Percentiles rank a stretch among this genome's conserved stretches.
Conservation (phyloP, 53 echinoderm and acorn worm genomes). For the Zoroaster sp. region DNA sequence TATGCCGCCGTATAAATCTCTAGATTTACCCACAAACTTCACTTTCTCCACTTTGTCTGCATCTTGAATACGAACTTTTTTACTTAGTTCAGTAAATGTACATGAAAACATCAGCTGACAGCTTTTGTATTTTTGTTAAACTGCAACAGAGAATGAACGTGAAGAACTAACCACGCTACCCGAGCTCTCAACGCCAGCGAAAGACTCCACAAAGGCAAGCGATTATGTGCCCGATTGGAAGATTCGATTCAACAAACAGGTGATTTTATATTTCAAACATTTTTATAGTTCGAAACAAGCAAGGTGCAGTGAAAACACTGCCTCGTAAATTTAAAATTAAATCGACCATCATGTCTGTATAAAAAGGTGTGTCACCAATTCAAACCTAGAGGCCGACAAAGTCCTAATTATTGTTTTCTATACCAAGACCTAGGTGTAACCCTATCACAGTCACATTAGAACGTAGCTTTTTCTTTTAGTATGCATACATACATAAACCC, state of each 20-base stretch:
- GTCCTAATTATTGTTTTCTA: not conserved
- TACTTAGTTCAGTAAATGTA: too few relatives aligned
- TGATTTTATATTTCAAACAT: not conserved
- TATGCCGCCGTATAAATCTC: too few relatives aligned
- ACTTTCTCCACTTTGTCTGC: not conserved
- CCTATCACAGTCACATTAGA: not conserved
- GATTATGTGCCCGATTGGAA: not conserved
- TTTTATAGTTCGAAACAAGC: not conserved
- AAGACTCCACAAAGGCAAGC: not conserved
- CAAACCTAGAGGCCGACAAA: too few relatives aligned
- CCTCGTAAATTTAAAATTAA: not conserved
- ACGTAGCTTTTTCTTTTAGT: not conserved
- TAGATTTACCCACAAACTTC: too few relatives aligned
- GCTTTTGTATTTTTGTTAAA: too few relatives aligned
- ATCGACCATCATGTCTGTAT: not conserved
- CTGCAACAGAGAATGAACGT: not conserved
- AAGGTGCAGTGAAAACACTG: not conserved
- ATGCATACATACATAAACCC: too few relatives aligned
- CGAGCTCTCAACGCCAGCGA: not conserved
- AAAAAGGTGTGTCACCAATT: too few relatives aligned
- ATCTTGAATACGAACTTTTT: not conserved
- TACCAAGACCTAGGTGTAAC: too few relatives aligned
- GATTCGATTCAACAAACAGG: not conserved
- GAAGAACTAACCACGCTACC: not conserved
- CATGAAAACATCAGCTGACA: too few relatives aligned